Evolutionary conservation across 2,113 vertebrate genomes (phyloP).

Genomic region (Heterocephalus glaber): DNA sequence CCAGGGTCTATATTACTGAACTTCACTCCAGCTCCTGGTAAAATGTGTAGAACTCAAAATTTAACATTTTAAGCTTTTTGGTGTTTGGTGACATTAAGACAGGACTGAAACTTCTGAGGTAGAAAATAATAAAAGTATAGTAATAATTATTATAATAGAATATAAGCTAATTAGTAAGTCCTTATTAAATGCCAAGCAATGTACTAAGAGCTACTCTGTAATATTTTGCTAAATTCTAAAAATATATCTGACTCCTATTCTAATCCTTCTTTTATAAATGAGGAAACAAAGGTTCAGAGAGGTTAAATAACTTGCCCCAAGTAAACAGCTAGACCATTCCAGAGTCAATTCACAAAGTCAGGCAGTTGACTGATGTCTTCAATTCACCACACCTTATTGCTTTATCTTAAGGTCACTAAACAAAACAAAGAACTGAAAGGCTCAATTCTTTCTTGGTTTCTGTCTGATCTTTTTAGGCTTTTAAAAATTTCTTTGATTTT

Average conservation of each 20-base stretch:
- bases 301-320: constrained; percentile 10
- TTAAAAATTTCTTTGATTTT: neutral
- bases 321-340: neutral
- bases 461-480: too few relatives aligned
- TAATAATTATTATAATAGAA: constrained; percentile 29
- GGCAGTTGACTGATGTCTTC: neutral
- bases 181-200: neutral
- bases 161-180: neutral
- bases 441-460: neutral
- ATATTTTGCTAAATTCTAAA: constrained; percentile 34
- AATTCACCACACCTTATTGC: neutral
- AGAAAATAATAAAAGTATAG: neutral
- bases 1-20: neutral
- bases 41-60: neutral
- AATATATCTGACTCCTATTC: neutral
- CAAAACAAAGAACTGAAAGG: neutral
- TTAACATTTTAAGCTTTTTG: neutral
- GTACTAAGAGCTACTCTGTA: neutral
- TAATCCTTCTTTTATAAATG: neutral
- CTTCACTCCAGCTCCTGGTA: neutral
- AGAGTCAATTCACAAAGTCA: neutral
- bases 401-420: neutral
- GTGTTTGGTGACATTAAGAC: neutral
- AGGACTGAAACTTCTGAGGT: neutral
- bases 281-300: constrained; percentile 20